Evolutionary conservation across 2,113 vertebrate species (phyloP).

Genomic region (Mesembrinibis cayennensis): DNA sequence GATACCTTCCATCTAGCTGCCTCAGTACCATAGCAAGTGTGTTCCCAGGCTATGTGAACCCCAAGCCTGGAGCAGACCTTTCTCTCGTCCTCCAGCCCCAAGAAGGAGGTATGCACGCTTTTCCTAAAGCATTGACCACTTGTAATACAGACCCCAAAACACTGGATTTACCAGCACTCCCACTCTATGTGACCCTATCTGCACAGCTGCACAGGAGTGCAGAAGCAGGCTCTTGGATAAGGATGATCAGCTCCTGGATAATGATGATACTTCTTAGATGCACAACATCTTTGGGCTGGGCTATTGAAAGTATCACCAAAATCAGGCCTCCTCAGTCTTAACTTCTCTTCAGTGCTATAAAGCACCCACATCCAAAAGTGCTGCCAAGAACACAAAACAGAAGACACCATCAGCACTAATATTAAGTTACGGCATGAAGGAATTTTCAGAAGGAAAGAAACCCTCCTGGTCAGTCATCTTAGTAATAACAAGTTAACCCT

Average conservation of each 20-base stretch:
- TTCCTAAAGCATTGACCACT: neutral
- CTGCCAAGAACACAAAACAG: too few species aligned
- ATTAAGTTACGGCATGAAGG: neutral
- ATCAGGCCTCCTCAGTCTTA: neutral
- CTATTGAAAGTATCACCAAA: neutral
- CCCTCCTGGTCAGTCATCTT: neutral
- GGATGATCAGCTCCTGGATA: neutral
- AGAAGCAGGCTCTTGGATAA: neutral
- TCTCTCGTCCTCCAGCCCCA: neutral
- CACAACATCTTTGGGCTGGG: neutral
- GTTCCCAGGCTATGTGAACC: neutral
- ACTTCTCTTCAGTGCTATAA: neutral
- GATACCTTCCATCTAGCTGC: neutral
- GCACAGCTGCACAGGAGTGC: neutral
- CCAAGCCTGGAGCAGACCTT: neutral
- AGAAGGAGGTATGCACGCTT: rapidly evolving
- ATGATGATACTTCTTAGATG: rapidly evolving
- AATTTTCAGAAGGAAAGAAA: neutral
- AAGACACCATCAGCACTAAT: neutral
- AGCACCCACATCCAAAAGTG: neutral
- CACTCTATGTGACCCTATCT: rapidly evolving
- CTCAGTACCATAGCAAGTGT: neutral
- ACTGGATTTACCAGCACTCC: neutral
- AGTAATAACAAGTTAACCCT: neutral
- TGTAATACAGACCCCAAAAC: neutral